A percentile compares a stretch with the other conserved stretches of the same genome.
Conservation (phyloP, 2,888 invertebrate genomes). For the Melikaiella ostensackeni region DNA sequence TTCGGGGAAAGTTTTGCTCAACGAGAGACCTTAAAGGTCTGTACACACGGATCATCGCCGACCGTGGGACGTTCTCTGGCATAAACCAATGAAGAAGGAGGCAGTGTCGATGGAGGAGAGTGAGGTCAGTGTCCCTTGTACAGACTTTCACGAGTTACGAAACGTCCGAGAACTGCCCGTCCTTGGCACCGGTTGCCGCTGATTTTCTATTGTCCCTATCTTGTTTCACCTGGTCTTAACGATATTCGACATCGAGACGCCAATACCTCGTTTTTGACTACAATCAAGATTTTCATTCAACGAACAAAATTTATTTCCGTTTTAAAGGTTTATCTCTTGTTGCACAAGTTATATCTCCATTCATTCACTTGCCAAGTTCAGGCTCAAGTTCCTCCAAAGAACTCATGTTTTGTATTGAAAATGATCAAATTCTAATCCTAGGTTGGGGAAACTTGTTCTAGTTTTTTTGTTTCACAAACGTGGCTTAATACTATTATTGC, state of each 20-base stretch:
- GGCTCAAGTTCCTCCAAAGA: background rate
- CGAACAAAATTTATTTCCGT: background rate
- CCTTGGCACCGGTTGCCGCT: slow-evolving; percentile 76
- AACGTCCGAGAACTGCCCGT: slow-evolving; percentile 75
- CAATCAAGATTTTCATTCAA: background rate
- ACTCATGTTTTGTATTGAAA: background rate
- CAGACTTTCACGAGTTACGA: slow-evolving; percentile 77
- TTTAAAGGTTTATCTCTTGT: background rate
- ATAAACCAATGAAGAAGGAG: slow-evolving; percentile 53
- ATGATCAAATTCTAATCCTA: background rate
- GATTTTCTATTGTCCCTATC: slow-evolving; percentile 75
- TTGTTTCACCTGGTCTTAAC: slow-evolving; percentile 59
- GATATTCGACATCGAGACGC: slow-evolving; percentile 12
- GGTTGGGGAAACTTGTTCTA: background rate
- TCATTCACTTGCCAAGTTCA: background rate
- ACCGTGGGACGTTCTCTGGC: slow-evolving; percentile 50
- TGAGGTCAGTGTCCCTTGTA: slow-evolving; percentile 76
- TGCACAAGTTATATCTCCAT: background rate
- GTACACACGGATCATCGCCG: slow-evolving; percentile 48
- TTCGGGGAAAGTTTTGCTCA: slow-evolving; percentile 28
- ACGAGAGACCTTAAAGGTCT: slow-evolving; percentile 46
- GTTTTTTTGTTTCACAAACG: background rate
- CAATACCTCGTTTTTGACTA: slow-evolving; percentile 12
- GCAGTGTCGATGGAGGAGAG: slow-evolving; percentile 63
- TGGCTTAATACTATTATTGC: background rate